phyloP scores from a whole-genome alignment of 2,797 vertebrate genomes.

The Pseudochaenichthys georgianus region DNA sequence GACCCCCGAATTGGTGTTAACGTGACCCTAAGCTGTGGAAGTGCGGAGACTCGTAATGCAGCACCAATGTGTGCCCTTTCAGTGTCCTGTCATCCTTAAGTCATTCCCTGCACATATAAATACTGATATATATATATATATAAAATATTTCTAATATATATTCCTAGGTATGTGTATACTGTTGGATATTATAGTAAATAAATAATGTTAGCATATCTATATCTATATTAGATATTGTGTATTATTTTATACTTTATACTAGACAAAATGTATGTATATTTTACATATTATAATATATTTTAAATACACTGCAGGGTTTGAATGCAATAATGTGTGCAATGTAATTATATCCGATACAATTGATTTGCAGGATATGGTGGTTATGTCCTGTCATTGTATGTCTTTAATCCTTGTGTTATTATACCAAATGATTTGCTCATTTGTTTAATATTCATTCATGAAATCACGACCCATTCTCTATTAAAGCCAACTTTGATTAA shows the following conservation, averaged over 20 bases:
- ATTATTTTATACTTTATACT: no score
- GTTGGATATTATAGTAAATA: not conserved
- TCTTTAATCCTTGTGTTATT: no score
- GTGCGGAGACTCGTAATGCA: slow-evolving; percentile 30
- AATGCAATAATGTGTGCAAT: no score
- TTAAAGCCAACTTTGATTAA: no score
- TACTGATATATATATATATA: not conserved
- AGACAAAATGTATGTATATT: not conserved
- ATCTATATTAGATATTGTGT: no score
- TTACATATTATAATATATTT: not conserved
- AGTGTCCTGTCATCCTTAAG: slow-evolving; percentile 5
- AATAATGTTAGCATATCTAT: no score
- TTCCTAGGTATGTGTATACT: not conserved
- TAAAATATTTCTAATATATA: not conserved
- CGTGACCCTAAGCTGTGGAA: slow-evolving; percentile 39
- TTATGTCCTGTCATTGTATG: no score
- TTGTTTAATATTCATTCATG: no score
- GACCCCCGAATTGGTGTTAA: not conserved
- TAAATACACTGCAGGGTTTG: not conserved
- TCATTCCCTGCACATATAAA: not conserved
- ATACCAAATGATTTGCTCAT: no score
- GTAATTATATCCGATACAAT: no score
- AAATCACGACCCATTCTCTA: no score
- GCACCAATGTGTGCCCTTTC: slow-evolving; percentile 29
- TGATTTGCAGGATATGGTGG: no score